Evolutionary conservation across 1,140 invertebrate species (phyloP).

Genomic region (Mamestra configurata): DNA sequence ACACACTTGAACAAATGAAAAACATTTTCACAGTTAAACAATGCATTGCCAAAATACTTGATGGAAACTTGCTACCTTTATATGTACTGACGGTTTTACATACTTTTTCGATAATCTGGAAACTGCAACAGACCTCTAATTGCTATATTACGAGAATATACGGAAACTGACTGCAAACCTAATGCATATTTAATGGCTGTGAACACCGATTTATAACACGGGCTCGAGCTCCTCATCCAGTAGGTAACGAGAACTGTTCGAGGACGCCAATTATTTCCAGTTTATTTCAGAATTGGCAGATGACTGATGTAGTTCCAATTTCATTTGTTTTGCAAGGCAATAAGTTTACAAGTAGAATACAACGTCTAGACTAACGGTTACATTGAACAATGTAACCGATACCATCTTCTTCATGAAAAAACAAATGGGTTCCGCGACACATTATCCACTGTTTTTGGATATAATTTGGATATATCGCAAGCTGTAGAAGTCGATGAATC

Average conservation of each 20-base stretch:
- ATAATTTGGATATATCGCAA: no score
- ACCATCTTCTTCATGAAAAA: no score
- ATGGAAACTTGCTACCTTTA: neutral
- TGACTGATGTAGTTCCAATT: neutral
- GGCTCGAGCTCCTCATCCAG: neutral
- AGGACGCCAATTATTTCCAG: slow-evolving; percentile 24
- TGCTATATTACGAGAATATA: neutral
- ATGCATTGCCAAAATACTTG: neutral
- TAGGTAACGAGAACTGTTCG: neutral
- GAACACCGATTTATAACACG: neutral
- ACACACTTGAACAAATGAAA: no score
- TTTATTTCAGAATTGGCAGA: slow-evolving; percentile 21
- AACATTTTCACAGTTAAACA: neutral
- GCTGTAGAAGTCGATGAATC: no score
- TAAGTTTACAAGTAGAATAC: neutral
- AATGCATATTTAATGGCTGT: slow-evolving; percentile 25
- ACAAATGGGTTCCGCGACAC: no score
- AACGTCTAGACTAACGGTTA: neutral
- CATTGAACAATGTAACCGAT: no score
- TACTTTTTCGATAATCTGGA: neutral
- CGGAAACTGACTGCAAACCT: neutral
- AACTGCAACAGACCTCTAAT: neutral
- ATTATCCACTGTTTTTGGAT: no score
- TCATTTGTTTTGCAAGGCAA: slow-evolving; percentile 14
- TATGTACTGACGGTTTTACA: neutral